Percentiles rank a stretch among this genome's conserved stretches.
Evolutionary conservation across 2,888 invertebrate species (phyloP).

Genomic region (Tricholauxania praeusta): DNA sequence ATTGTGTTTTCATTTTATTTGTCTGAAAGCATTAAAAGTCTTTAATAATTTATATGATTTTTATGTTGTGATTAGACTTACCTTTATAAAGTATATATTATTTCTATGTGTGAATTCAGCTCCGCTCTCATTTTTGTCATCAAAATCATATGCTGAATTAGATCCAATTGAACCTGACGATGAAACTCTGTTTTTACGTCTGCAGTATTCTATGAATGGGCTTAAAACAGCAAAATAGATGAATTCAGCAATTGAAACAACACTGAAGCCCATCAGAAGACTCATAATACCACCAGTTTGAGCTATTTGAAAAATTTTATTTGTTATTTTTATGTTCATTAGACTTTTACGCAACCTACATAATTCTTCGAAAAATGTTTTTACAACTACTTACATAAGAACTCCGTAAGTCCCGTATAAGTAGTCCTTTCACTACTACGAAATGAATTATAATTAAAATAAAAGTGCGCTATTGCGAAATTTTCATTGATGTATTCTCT

Average conservation of each 20-base stretch:
- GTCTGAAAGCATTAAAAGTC: too few relatives aligned
- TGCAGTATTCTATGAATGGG: conserved; percentile 68
- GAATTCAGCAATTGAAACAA: conserved; percentile 81
- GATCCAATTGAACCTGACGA: too few relatives aligned
- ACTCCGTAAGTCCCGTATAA: conserved; percentile 83
- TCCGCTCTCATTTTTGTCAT: too few relatives aligned
- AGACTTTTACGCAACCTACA: too few relatives aligned
- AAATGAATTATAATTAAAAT: conserved; percentile 77
- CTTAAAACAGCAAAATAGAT: conserved; percentile 77
- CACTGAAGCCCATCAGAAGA: conserved; percentile 85
- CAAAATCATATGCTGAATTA: too few relatives aligned
- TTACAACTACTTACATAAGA: conserved; percentile 76
- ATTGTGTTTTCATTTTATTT: too few relatives aligned
- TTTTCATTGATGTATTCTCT: conserved; percentile 68
- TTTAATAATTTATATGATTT: too few relatives aligned
- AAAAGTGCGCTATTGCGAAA: conserved; percentile 79
- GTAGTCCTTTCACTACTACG: conserved; percentile 79
- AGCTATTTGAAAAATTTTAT: conserved; percentile 69
- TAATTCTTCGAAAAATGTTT: conserved; percentile 52
- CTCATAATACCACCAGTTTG: conserved; percentile 84
- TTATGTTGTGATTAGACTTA: too few relatives aligned
- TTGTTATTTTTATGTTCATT: not conserved
- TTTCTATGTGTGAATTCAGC: too few relatives aligned
- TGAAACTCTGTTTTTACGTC: too few relatives aligned
- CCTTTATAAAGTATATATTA: too few relatives aligned